Conservation (phyloP, 2,113 vertebrate genomes). For the Stegostoma tigrinum region DNA sequence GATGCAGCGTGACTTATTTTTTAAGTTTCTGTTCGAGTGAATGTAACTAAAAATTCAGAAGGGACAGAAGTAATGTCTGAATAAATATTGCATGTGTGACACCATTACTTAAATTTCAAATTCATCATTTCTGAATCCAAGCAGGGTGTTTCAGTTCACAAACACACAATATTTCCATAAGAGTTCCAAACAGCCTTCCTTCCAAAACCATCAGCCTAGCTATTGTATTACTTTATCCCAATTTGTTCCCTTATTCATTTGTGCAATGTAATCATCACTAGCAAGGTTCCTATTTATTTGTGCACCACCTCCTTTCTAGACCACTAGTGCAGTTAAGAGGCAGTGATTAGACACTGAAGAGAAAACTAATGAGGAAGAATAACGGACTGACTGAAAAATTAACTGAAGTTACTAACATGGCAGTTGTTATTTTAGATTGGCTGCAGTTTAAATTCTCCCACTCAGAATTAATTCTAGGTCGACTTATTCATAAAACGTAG, state of each 20-base stretch:
- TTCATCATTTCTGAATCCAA: no score
- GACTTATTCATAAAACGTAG: neutral
- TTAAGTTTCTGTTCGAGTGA: neutral
- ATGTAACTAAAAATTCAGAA: neutral
- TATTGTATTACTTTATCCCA: neutral
- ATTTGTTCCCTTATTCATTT: neutral
- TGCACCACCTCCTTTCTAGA: neutral
- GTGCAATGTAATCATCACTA: neutral
- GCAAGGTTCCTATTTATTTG: neutral
- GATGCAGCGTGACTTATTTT: neutral
- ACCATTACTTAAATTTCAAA: no score
- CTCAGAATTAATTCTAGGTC: neutral
- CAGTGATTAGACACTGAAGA: neutral
- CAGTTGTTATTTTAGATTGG: neutral
- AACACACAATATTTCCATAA: neutral
- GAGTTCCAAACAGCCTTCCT: neutral
- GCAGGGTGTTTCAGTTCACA: no score
- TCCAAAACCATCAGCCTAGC: neutral
- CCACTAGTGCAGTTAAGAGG: neutral
- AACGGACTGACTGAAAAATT: neutral
- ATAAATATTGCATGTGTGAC: no score
- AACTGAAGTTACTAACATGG: neutral
- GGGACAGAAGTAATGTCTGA: no score
- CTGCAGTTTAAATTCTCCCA: neutral
- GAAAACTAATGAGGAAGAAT: neutral